Percentiles rank a stretch among this genome's conserved stretches.
Conservation (phyloP, 2,113 vertebrate genomes). For the Columba janthina region DNA sequence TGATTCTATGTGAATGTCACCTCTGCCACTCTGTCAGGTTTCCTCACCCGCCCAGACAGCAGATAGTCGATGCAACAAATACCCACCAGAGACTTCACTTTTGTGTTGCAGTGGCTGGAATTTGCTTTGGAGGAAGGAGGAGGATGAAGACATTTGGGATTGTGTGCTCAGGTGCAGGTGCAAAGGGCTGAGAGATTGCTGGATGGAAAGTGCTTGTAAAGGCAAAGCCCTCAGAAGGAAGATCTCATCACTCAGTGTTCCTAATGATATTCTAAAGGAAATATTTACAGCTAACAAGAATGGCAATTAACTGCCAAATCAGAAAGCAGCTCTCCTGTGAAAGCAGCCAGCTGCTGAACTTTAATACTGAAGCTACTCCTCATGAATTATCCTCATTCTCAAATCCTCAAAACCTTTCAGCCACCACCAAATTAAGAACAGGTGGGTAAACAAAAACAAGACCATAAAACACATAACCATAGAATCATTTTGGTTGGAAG, state of each 20-base stretch:
- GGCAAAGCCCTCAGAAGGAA: neutral
- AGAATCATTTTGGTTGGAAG: no score
- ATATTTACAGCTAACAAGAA: neutral
- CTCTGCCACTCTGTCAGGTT: neutral
- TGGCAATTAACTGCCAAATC: neutral
- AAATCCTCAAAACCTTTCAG: neutral
- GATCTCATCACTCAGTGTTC: neutral
- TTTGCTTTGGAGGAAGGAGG: neutral
- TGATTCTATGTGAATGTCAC: neutral
- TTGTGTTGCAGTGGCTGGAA: neutral
- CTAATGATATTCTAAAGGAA: neutral
- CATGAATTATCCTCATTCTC: neutral
- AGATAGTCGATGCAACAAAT: neutral
- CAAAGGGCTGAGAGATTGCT: neutral
- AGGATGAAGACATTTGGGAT: neutral
- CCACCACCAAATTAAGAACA: neutral
- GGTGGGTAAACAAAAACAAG: neutral
- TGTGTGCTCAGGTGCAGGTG: neutral
- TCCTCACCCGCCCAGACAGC: neutral
- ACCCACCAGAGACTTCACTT: neutral
- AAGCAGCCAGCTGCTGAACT: neutral
- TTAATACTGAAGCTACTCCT: neutral
- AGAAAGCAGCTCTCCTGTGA: neutral
- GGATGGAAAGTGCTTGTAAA: neutral
- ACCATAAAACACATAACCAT: neutral